Evolutionary conservation across 2,888 invertebrate species (phyloP).

Genomic region (Mechanitis messenoides): DNA sequence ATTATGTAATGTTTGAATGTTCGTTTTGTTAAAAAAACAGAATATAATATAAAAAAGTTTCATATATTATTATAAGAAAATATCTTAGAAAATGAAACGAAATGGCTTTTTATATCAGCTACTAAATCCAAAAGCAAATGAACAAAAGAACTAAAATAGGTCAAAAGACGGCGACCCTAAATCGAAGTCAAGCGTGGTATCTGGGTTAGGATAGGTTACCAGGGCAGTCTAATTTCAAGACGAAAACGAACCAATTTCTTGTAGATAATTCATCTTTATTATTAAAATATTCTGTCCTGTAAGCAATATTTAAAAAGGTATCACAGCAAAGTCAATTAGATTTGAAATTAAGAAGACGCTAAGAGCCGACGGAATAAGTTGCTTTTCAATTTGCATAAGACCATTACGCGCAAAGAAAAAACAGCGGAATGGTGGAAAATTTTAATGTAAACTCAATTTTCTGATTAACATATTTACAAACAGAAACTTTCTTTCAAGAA

Average conservation of each 20-base stretch:
- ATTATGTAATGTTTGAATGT: too few species aligned
- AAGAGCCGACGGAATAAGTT: constrained; percentile 21
- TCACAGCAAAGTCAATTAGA: constrained; percentile 26
- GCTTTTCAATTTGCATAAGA: constrained; percentile 27
- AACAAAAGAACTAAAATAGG: constrained; percentile 5
- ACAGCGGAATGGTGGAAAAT: constrained; percentile 4
- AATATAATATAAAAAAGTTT: not conserved
- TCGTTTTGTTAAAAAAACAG: not conserved
- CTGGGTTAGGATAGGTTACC: constrained; percentile 1
- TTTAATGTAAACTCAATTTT: constrained; percentile 6
- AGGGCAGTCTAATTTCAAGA: not conserved
- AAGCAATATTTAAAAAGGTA: constrained; percentile 21
- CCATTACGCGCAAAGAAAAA: constrained; percentile 17
- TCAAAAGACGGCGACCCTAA: constrained; percentile 1
- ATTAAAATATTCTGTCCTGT: constrained; percentile 21
- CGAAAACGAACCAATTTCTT: not conserved
- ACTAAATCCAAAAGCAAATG: not conserved
- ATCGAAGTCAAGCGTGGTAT: constrained; percentile 3
- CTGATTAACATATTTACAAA: not conserved
- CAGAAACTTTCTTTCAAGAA: not conserved
- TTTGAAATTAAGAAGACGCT: constrained; percentile 21
- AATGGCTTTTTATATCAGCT: constrained; percentile 3
- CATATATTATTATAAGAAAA: not conserved
- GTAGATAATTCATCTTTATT: constrained; percentile 5
- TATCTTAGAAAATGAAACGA: not conserved